Percentiles rank a stretch among this genome's conserved stretches.
These are phyloP conservation scores for Istiophorus platypterus DNA, from an alignment of 2,113 vertebrate species.

Conservation along the genomic window DNA sequence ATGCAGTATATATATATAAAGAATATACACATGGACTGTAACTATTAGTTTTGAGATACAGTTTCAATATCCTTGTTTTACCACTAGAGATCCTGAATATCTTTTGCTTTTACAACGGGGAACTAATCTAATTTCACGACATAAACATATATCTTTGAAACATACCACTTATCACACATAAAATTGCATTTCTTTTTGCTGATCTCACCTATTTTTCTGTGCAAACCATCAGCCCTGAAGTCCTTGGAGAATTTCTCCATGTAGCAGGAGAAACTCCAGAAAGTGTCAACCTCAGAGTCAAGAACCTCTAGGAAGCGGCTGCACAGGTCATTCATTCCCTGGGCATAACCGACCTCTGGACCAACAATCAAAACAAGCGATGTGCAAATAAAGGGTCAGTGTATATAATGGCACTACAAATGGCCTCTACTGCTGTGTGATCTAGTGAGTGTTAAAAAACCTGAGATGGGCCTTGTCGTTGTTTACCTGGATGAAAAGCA, in stretches of 20 bases:
- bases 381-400: slow-evolving; percentile 1
- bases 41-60: neutral
- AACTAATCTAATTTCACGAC: neutral
- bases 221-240: slow-evolving; percentile 84
- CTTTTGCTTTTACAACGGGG: neutral
- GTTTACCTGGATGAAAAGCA: slow-evolving; percentile 88
- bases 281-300: slow-evolving; percentile 86
- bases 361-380: neutral
- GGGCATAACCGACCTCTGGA: slow-evolving; percentile 87
- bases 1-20: neutral
- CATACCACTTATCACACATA: neutral
- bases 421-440: neutral
- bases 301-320: slow-evolving; percentile 87
- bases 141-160: neutral
- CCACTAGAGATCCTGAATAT: slow-evolving; percentile 35
- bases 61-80: slow-evolving; percentile 10
- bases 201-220: slow-evolving; percentile 84
- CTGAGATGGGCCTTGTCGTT: neutral
- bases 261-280: slow-evolving; percentile 87
- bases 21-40: neutral
- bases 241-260: slow-evolving; percentile 87
- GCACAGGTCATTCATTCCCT: slow-evolving; percentile 89
- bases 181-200: neutral
- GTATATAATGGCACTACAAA: neutral
- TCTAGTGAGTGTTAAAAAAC: neutral